Evolutionary conservation across 2,888 invertebrate species (phyloP).

Genomic region (Mythimna pallens): DNA sequence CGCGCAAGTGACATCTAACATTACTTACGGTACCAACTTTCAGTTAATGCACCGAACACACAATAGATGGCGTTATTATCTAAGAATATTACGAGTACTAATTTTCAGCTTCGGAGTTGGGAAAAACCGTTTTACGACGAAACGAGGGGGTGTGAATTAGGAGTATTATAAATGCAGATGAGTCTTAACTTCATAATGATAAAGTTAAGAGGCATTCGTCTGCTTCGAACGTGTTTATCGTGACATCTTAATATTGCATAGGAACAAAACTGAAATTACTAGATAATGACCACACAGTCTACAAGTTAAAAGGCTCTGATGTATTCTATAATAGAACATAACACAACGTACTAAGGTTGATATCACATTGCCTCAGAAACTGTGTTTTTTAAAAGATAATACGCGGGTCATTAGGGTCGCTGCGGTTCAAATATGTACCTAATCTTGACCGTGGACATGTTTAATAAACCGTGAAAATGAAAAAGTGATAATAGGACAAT

Average conservation of each 20-base stretch:
- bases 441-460: neutral
- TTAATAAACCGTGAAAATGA: neutral
- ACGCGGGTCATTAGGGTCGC: neutral
- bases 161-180: constrained; percentile 38
- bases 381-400: neutral
- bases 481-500: constrained; percentile 24
- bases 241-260: constrained; percentile 6
- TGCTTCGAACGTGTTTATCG: constrained; percentile 34
- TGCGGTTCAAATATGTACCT: neutral
- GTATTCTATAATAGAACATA: constrained; percentile 7
- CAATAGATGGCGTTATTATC: constrained; percentile 46
- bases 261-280: constrained; percentile 11
- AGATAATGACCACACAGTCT: neutral
- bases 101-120: constrained; percentile 20
- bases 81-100: neutral
- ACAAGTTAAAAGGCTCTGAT: neutral
- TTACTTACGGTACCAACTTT: neutral
- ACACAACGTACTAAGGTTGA: constrained; percentile 7
- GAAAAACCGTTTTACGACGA: constrained; percentile 24
- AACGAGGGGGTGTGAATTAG: constrained; percentile 23
- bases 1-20: constrained; percentile 30
- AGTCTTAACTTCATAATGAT: constrained; percentile 27
- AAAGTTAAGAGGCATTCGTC: constrained; percentile 32
- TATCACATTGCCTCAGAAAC: neutral
- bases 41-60: neutral